A percentile compares a stretch with the other conserved stretches of the same genome.
phyloP scores from a whole-genome alignment of 2,888 invertebrate species.

The Theretra japonica region DNA sequence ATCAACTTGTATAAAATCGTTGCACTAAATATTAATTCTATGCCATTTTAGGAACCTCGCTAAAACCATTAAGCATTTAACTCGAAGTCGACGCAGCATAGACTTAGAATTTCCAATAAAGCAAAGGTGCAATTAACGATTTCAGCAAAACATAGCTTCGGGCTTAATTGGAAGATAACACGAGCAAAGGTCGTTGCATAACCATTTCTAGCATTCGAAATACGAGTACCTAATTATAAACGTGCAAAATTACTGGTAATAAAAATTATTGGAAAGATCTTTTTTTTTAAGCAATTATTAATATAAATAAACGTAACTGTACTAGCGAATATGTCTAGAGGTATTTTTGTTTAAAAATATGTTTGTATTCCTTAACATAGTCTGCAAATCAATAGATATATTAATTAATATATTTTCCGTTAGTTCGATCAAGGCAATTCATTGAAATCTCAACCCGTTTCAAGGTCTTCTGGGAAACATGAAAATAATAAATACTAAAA shows the following conservation, averaged over 20 bases:
- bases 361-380: too few relatives aligned
- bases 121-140: constrained; percentile 3
- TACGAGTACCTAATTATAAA: neutral
- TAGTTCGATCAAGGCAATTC: too few relatives aligned
- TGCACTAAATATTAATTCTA: neutral
- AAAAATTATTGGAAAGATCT: too few relatives aligned
- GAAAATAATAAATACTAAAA: too few relatives aligned
- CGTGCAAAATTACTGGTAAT: neutral
- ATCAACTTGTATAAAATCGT: neutral
- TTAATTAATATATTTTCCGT: too few relatives aligned
- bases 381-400: too few relatives aligned
- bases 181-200: constrained; percentile 6
- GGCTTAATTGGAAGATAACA: constrained; percentile 19
- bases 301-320: too few relatives aligned
- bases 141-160: neutral
- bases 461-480: too few relatives aligned
- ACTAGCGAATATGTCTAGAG: too few relatives aligned
- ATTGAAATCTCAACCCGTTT: too few relatives aligned
- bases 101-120: constrained; percentile 6
- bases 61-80: neutral
- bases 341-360: too few relatives aligned
- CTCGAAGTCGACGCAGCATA: neutral
- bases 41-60: neutral
- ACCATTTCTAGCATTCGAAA: neutral
- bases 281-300: too few relatives aligned